Evolutionary conservation across 2,113 vertebrate species (phyloP).

Genomic region (Rattus rattus): DNA sequence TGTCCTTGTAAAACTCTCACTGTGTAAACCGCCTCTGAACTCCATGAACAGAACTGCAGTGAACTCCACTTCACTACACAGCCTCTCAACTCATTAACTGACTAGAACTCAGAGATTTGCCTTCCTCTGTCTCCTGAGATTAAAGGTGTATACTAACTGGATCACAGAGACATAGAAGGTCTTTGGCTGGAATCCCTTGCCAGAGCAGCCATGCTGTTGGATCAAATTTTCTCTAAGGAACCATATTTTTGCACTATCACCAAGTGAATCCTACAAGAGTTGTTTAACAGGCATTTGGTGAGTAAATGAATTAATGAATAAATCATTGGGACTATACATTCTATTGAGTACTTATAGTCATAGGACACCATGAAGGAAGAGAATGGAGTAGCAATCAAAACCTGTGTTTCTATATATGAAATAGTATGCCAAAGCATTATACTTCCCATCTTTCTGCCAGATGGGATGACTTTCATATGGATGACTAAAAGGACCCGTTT

Average conservation of each 20-base stretch:
- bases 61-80: too few relatives aligned
- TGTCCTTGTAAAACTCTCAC: too few relatives aligned
- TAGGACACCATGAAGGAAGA: not conserved
- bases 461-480: not conserved
- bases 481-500: not conserved
- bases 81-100: too few relatives aligned
- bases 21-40: too few relatives aligned
- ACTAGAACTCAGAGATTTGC: too few relatives aligned
- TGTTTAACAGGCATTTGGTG: constrained; percentile 54
- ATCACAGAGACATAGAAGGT: too few relatives aligned
- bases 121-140: too few relatives aligned
- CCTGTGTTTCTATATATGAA: not conserved
- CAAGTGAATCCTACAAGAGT: not conserved
- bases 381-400: not conserved
- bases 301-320: constrained; percentile 34
- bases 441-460: not conserved
- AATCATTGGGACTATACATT: not conserved
- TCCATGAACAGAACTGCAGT: too few relatives aligned
- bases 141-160: too few relatives aligned
- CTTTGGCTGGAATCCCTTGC: too few relatives aligned
- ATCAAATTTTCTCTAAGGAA: too few relatives aligned
- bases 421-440: not conserved
- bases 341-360: constrained; percentile 1
- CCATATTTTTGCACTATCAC: not conserved
- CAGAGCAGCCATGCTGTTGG: too few relatives aligned